Evolutionary conservation across 53 echinoderm and acorn worm species (phyloP).

Genomic region (Mesocentrotus franciscanus): DNA sequence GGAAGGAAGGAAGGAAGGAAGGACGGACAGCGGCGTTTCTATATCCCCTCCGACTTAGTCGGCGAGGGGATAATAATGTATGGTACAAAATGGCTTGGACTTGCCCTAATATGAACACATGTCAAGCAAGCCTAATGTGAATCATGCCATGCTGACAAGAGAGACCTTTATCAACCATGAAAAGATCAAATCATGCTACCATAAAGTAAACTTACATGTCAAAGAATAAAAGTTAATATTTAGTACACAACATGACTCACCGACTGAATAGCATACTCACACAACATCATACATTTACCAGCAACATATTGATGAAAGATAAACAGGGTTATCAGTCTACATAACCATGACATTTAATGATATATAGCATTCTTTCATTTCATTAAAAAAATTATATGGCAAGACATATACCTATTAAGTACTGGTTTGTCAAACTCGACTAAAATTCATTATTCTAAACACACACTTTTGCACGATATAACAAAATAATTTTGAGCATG

Average conservation of each 20-base stretch:
- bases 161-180: neutral
- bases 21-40: too few species aligned
- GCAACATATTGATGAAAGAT: neutral
- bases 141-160: neutral
- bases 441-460: neutral
- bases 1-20: too few species aligned
- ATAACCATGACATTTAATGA: neutral
- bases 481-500: neutral
- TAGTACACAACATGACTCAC: neutral
- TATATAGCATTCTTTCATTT: neutral
- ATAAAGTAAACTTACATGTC: neutral
- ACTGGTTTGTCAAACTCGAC: neutral
- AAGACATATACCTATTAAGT: constrained; percentile 16
- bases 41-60: too few species aligned
- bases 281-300: neutral
- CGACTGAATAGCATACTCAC: neutral
- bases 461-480: neutral
- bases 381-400: neutral
- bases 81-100: too few species aligned
- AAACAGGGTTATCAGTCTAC: neutral
- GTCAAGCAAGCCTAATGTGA: neutral
- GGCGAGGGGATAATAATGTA: too few species aligned
- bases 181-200: neutral
- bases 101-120: neutral
- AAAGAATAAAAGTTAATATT: neutral